phyloP scores from a whole-genome alignment of 2,113 vertebrate species.

The Pogonocichla stellata region DNA sequence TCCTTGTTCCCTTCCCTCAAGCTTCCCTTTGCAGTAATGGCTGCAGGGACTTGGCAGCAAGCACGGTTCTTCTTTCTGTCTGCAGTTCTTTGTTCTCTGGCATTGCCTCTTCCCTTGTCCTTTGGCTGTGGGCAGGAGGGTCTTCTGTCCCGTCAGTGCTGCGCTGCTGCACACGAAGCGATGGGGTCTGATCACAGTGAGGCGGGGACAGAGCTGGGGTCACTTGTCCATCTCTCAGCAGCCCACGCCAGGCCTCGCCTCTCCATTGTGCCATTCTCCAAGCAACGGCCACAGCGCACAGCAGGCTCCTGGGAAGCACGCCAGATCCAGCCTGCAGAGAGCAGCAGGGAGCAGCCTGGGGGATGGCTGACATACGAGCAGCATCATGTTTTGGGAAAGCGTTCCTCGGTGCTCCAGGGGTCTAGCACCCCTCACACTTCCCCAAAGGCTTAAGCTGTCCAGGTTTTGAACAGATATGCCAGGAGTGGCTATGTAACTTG shows the following conservation, averaged over 20 bases:
- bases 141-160: neutral
- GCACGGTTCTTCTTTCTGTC: accelerated
- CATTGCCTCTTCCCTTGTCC: neutral
- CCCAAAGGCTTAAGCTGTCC: neutral
- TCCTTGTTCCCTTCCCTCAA: neutral
- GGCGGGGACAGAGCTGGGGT: accelerated
- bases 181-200: neutral
- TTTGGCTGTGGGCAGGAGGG: neutral
- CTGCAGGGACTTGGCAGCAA: neutral
- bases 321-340: neutral
- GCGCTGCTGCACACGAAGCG: accelerated
- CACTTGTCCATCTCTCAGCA: accelerated
- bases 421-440: neutral
- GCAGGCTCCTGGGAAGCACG: neutral
- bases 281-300: accelerated
- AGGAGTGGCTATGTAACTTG: accelerated
- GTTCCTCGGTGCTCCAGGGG: accelerated
- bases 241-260: neutral
- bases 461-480: accelerated
- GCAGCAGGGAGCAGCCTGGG: neutral
- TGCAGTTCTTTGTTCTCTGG: neutral
- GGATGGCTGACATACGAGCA: neutral
- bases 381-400: accelerated
- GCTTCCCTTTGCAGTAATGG: neutral
- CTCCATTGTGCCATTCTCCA: accelerated